A percentile compares a stretch with the other conserved stretches of the same genome.
These are phyloP conservation scores for Austrofundulus limnaeus DNA, from an alignment of 2,113 vertebrate genomes.

Conservation along the genomic window DNA sequence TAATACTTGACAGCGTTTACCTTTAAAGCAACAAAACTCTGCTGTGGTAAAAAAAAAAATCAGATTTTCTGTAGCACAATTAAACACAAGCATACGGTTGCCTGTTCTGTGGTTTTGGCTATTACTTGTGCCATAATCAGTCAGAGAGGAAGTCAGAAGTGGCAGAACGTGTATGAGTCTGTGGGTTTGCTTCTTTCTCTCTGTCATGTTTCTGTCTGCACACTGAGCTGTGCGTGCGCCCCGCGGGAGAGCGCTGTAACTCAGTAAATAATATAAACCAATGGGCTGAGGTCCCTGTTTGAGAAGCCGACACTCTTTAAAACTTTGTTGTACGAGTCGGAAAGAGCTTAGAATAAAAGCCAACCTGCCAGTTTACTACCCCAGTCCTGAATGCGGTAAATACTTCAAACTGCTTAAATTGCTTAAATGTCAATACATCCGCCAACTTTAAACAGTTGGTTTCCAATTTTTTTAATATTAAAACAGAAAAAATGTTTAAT, in stretches of 20 bases:
- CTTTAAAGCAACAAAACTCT: background rate
- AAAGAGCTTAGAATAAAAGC: background rate
- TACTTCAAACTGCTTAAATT: background rate
- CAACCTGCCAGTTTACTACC: background rate
- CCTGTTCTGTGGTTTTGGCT: background rate
- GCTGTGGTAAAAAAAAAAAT: background rate
- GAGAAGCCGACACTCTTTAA: background rate
- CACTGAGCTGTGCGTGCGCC: background rate
- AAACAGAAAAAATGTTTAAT: background rate
- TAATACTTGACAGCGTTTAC: background rate
- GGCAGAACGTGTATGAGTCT: background rate
- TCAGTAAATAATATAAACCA: conserved; percentile 14
- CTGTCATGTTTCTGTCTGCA: conserved; percentile 1
- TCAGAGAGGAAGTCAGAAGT: conserved; percentile 1
- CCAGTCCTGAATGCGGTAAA: background rate
- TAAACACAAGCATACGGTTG: background rate
- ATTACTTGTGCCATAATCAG: background rate
- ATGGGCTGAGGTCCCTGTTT: background rate
- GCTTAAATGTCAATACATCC: background rate
- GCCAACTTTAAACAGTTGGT: conserved; percentile 2
- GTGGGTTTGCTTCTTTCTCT: background rate
- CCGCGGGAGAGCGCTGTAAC: background rate
- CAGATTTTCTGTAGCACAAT: background rate
- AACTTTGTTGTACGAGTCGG: background rate
- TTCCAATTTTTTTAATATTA: background rate